phyloP scores from a whole-genome alignment of 2,888 invertebrate species.

The Cistogaster globosa region DNA sequence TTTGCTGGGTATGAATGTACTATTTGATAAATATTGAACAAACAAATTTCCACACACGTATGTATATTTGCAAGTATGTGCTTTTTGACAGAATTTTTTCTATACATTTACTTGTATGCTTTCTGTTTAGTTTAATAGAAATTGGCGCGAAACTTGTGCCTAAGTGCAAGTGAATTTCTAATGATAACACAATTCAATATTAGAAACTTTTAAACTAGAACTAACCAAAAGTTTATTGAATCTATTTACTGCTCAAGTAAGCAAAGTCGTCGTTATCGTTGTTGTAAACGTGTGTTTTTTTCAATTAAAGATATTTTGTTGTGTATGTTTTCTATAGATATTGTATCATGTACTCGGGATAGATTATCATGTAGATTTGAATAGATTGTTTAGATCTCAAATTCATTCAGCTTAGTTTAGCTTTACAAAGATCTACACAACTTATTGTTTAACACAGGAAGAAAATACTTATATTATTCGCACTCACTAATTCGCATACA shows the following conservation, averaged over 20 bases:
- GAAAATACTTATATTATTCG: conserved; percentile 65
- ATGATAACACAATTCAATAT: conserved; percentile 46
- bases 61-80: conserved; percentile 15
- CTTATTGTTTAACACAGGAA: conserved; percentile 67
- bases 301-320: conserved; percentile 28
- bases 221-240: conserved; percentile 26
- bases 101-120: background rate
- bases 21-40: conserved; percentile 43
- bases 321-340: background rate
- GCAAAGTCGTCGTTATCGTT: conserved; percentile 5
- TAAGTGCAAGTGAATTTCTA: conserved; percentile 66
- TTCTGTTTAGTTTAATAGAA: conserved; percentile 63
- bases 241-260: conserved; percentile 7
- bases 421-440: conserved; percentile 57
- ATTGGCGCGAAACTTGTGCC: conserved; percentile 77
- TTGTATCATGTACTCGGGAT: conserved; percentile 22
- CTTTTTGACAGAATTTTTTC: conserved; percentile 41
- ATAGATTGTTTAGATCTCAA: conserved; percentile 69
- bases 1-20: too few relatives aligned
- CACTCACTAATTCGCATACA: conserved; percentile 28
- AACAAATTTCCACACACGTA: conserved; percentile 19
- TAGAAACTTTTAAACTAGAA: conserved; percentile 28
- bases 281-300: background rate
- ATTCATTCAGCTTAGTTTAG: conserved; percentile 59
- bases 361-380: conserved; percentile 63